Base-by-base conservation (phyloP, 2,797 vertebrate species). In the Acomys russatus region DNA sequence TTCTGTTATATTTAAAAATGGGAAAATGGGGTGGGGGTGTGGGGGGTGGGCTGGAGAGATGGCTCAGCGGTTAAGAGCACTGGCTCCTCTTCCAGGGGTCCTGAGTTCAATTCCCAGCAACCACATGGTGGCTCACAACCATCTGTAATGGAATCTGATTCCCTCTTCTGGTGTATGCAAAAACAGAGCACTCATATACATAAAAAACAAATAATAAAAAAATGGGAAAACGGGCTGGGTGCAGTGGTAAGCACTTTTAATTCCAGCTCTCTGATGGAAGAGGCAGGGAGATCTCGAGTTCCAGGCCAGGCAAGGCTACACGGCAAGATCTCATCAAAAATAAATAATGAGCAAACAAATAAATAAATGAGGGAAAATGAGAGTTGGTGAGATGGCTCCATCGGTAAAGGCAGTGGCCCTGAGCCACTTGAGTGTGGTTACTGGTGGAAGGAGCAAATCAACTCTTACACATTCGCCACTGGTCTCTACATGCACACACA, bases 1-100 rank as follows among this genome's bases (percentile, higher is more conserved):
- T 71, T 74, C 61, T 95, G 77, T 85, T 85, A 6, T 1, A 6
- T 82, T 95, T 95, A 63, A 79, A 89, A 89, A 12, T 2, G 18
- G 35, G 35, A 59, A 51, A 15, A 59, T 33, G 38, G 44, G 44
- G 44, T 44, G 4, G 44, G n/a, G n/a, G n/a, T n/a, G n/a, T n/a
- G n/a, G n/a, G n/a, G n/a, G n/a, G n/a, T n/a, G n/a, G n/a, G n/a
- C n/a, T n/a, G n/a, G n/a, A 44, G 44, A 44, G 44, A 44, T 44
- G 44, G 44, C 44, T 44, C 44, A 44, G 44, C 44, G 44, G 44
- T 44, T 44, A 44, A 44, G 44, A 44, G 44, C 44, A 44, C 44
- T 44, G 44, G 44, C 44, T 44, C 44, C 44, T 44, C 44, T 44
- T 44, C 44, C 44, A 44, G 44, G 44, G 44, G 44, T 44, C 44